Evolutionary conservation across 2,888 invertebrate genomes (phyloP), one percentile per base, ranked within the genome.

Genomic region (Papilio demoleus): DNA sequence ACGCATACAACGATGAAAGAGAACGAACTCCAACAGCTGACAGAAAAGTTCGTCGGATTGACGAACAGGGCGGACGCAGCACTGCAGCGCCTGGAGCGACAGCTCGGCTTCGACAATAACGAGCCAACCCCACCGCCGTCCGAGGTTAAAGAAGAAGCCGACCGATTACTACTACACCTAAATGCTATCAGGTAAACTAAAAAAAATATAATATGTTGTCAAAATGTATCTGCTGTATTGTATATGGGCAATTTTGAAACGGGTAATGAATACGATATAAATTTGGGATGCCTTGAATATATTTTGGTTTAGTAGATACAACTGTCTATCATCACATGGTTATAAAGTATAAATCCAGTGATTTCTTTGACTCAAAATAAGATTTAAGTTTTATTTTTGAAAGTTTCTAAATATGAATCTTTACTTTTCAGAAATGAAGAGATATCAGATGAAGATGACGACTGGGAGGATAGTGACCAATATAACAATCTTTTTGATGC

Each of bases 31-130:
- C 86, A 88, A 67, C 89, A 88, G 73, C 76, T 93, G 50, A 92
- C 89, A 0, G 92, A 92, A 72, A 93, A 93, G 76, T 88, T 93
- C 73, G 86, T 92, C 45, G 89, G 86, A 14, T 74, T 93, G 71
- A 92, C 92, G 1, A 86, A 93, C 72, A 81, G 90, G 71, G 90
- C 93, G 0, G 92, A 93, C 68, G 84, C 88, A 62, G 89, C 88
- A n/a, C 81, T 92, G 36, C 88, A 88, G 73, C 81, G 84, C 9
- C 78, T 93, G 61, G 91, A 93, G 71, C 78, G 79, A n/a, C 82
- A 84, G 67, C 70, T 92, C 12, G 81, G 78, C 27, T 84, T 84
- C 36, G 87, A 88, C 27, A 67, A 73, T 0, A 85, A 86, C 2
- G 85, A 79, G 60, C 77, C 82, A 0, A 74, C 77, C 1, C 77